Evolutionary conservation across 2,888 invertebrate genomes (phyloP), one percentile per base, ranked within the genome.

Genomic region (Halictus ligatus): DNA sequence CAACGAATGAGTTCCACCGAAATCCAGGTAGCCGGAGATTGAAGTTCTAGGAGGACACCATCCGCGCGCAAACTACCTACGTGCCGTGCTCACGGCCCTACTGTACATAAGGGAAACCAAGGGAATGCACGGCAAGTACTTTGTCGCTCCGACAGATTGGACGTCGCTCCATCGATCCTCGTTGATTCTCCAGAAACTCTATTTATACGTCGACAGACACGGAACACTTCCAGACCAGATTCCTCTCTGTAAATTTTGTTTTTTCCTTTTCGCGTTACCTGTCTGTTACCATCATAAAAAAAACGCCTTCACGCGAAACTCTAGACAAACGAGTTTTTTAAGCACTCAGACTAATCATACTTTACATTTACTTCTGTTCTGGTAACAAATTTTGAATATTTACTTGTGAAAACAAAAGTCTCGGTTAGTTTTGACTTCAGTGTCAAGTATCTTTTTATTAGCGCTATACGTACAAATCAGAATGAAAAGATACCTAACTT

Each of bases 161-260:
- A 91, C 85, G 81, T 73, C 77, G 85, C 84, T 87, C 84, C 91
- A 90, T 91, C 92, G 90, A 92, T 90, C 88, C 82, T 78, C 71
- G 88, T 89, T 85, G 81, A 78, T 84, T 83, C 84, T 83, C 80
- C 85, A 78, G 80, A 79, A 86, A 86, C 87, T 88, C 88, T 87
- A 88, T 89, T 91, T 86, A 90, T 89, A 80, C 85, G 48, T 50
- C 80, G 48, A 50, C 77, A 73, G 71, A 67, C 54, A 67, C 74
- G 75, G 69, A 78, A 78, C 84, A 78, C 83, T 79, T 80, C 43
- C 83, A 50, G 75, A 71, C 81, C 74, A 84, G 84, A 89, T 83
- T 85, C 46, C 78, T 46, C 72, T 29, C 43, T 48, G 76, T 13
- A 74, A 18, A 71, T 64, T 71, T 6, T 29, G 35, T n/a, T 54